Conservation (phyloP, 2,888 invertebrate species). For the Chamaedrilus cognettii region DNA sequence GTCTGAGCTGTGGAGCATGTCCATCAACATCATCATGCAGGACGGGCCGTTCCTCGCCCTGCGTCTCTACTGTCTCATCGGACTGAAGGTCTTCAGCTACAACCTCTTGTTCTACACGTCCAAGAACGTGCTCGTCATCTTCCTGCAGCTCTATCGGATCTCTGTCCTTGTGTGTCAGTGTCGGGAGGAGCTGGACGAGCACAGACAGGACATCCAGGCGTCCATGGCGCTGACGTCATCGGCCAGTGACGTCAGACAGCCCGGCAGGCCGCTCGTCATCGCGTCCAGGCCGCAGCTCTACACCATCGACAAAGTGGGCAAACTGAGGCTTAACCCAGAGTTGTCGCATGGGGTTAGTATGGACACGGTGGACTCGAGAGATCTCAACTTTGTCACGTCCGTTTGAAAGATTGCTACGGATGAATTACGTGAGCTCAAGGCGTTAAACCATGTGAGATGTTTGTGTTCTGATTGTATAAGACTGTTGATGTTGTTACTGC, state of each 20-base stretch:
- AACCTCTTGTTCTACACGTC: slow-evolving; percentile 54
- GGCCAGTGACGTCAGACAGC: not conserved
- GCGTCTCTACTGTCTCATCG: slow-evolving; percentile 46
- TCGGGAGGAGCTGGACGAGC: slow-evolving; percentile 10
- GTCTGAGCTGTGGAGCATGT: slow-evolving; percentile 60
- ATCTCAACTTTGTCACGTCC: not conserved
- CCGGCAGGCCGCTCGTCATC: not conserved
- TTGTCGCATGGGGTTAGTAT: not conserved
- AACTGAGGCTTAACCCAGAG: not conserved
- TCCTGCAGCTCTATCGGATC: slow-evolving; percentile 46
- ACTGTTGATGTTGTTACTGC: no score
- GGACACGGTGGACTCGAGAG: not conserved
- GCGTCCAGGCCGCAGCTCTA: not conserved
- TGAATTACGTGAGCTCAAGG: no score
- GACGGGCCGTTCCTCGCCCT: slow-evolving; percentile 61
- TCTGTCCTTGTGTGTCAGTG: slow-evolving; percentile 34
- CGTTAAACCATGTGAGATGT: no score
- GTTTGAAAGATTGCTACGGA: not conserved
- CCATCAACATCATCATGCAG: slow-evolving; percentile 59
- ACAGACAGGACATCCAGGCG: not conserved
- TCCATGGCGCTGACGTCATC: slow-evolving; percentile 16
- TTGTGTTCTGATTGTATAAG: no score
- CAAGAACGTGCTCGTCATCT: slow-evolving; percentile 47
- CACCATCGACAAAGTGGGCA: not conserved
- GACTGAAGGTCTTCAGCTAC: slow-evolving; percentile 47